Evolutionary conservation across 1,140 invertebrate species (phyloP).

Genomic region (Stegodyphus mimosarum): DNA sequence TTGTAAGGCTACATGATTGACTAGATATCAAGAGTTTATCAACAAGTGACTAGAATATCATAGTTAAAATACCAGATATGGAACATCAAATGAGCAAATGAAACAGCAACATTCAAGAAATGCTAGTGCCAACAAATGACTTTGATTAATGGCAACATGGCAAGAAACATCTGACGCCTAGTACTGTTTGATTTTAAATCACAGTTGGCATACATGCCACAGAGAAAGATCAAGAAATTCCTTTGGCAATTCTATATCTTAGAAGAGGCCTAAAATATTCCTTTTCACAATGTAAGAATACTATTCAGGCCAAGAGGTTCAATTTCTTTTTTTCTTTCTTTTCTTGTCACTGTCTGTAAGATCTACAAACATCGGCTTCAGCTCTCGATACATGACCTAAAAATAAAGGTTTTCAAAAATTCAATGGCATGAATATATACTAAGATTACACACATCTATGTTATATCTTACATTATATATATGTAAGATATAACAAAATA

Average conservation of each 20-base stretch:
- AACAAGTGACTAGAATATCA: constrained; percentile 56
- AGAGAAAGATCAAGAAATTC: constrained; percentile 13
- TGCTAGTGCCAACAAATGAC: constrained; percentile 48
- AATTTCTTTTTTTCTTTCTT: constrained; percentile 53
- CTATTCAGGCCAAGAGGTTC: neutral
- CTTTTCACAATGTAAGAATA: neutral
- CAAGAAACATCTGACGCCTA: constrained; percentile 35
- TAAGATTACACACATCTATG: too few species aligned
- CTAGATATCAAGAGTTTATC: constrained; percentile 29
- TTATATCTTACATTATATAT: too few species aligned
- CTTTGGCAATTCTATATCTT: constrained; percentile 25
- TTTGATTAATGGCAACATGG: constrained; percentile 54
- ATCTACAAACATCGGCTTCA: constrained; percentile 55
- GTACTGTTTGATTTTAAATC: constrained; percentile 39
- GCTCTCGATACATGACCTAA: constrained; percentile 30
- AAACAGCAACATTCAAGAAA: constrained; percentile 19
- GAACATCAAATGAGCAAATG: constrained; percentile 49
- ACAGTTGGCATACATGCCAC: constrained; percentile 26
- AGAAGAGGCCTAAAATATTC: constrained; percentile 17
- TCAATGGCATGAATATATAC: too few species aligned
- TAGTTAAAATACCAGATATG: constrained; percentile 49
- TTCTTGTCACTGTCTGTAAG: constrained; percentile 53
- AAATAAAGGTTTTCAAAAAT: neutral
- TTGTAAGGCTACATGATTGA: constrained; percentile 51
- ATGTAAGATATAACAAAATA: too few species aligned